Conservation (phyloP, 1,140 invertebrate species). For the Tetraneura akinire region DNA sequence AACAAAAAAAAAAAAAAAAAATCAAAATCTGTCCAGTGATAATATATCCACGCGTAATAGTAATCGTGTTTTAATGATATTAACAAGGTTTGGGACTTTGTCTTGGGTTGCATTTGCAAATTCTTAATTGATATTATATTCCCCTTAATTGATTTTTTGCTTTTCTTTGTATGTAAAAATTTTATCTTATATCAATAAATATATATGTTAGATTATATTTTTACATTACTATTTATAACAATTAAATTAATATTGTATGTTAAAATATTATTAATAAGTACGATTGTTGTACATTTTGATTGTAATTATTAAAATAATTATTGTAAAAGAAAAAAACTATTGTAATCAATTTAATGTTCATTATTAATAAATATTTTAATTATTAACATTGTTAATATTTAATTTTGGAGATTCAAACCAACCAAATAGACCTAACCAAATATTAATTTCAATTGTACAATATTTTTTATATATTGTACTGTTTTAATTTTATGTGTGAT, state of each 20-base stretch:
- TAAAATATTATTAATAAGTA: slow-evolving; percentile 26
- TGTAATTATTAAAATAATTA: slow-evolving; percentile 29
- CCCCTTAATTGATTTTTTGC: not conserved
- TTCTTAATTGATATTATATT: too few relatives aligned
- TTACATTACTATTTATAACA: slow-evolving; percentile 26
- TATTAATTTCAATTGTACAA: not conserved
- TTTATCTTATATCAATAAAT: not conserved
- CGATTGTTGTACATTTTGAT: slow-evolving; percentile 15
- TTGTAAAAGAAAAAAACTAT: not conserved
- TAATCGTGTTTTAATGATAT: too few relatives aligned
- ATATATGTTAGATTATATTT: slow-evolving; percentile 43
- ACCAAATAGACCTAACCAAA: too few relatives aligned
- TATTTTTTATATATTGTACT: not conserved
- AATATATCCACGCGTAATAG: too few relatives aligned
- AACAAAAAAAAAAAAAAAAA: too few relatives aligned
- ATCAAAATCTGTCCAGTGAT: too few relatives aligned
- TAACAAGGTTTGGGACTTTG: too few relatives aligned
- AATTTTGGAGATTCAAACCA: not conserved
- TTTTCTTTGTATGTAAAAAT: not conserved
- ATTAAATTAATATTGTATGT: slow-evolving; percentile 5
- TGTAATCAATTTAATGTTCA: slow-evolving; percentile 2
- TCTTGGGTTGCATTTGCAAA: too few relatives aligned
- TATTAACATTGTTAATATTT: too few relatives aligned
- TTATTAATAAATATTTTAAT: too few relatives aligned
- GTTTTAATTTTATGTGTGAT: not conserved